phyloP scores from a whole-genome alignment of 2,113 vertebrate genomes.

The Okapia johnstoni region DNA sequence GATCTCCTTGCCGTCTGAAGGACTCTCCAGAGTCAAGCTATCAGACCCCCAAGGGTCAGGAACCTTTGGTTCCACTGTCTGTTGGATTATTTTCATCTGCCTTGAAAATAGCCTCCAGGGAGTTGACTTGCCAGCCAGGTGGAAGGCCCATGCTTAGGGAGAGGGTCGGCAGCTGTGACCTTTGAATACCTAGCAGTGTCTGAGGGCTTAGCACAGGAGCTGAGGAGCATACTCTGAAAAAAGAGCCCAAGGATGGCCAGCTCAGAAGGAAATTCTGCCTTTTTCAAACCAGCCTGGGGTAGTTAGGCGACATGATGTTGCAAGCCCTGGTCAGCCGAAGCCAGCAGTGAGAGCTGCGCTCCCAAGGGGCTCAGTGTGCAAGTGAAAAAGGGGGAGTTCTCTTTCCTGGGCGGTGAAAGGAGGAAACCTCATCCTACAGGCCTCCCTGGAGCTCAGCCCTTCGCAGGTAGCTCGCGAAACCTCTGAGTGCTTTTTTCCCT shows the following conservation, averaged over 20 bases:
- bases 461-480: neutral
- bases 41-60: too few relatives aligned
- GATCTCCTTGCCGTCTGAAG: neutral
- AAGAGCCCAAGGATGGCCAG: neutral
- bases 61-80: neutral
- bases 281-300: neutral
- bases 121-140: neutral
- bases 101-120: neutral
- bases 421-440: neutral
- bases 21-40: neutral
- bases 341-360: neutral
- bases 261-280: neutral
- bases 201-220: neutral
- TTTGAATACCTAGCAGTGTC: neutral
- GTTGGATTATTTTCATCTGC: neutral
- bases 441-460: neutral
- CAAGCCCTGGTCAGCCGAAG: neutral
- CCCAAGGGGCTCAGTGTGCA: neutral
- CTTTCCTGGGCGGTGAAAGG: neutral
- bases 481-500: neutral
- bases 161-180: rapidly evolving
- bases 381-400: neutral
- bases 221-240: neutral
- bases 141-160: neutral
- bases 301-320: neutral